Conservation (phyloP, 2,797 vertebrate genomes). For the Lepilemur septentrionalis region DNA sequence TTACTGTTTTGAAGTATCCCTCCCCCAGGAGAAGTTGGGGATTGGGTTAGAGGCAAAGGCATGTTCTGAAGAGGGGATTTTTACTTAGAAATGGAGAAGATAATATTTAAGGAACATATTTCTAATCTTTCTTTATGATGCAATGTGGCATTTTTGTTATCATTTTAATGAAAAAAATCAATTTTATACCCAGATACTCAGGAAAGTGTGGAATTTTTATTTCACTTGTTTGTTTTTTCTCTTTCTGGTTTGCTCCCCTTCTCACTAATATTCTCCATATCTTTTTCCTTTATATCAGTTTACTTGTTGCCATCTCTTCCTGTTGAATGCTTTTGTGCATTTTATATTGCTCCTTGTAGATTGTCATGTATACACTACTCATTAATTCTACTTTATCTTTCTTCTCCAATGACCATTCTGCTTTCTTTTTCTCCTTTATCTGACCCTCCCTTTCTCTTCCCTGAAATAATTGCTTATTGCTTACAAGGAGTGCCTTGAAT, state of each 20-base stretch:
- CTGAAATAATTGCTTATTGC: background rate
- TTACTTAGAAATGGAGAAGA: background rate
- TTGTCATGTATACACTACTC: background rate
- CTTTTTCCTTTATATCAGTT: background rate
- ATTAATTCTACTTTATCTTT: slow-evolving; percentile 15
- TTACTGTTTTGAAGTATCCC: background rate
- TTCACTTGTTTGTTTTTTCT: background rate
- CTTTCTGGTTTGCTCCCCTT: background rate
- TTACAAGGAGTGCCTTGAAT: background rate
- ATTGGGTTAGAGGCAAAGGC: background rate
- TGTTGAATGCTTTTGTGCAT: background rate
- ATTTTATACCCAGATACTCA: background rate
- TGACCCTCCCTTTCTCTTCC: background rate
- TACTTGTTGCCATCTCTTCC: background rate
- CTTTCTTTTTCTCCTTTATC: slow-evolving; percentile 35
- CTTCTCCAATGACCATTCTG: background rate
- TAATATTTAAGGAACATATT: background rate
- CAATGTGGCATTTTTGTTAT: background rate
- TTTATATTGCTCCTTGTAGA: background rate
- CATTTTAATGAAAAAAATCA: background rate
- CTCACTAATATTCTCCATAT: background rate
- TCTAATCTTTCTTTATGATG: background rate
- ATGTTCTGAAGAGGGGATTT: background rate
- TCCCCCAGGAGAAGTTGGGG: background rate
- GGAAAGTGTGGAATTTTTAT: background rate